Evolutionary conservation across 2,113 vertebrate species (phyloP), one percentile per base, ranked within the genome.

Genomic region (Anhinga anhinga): DNA sequence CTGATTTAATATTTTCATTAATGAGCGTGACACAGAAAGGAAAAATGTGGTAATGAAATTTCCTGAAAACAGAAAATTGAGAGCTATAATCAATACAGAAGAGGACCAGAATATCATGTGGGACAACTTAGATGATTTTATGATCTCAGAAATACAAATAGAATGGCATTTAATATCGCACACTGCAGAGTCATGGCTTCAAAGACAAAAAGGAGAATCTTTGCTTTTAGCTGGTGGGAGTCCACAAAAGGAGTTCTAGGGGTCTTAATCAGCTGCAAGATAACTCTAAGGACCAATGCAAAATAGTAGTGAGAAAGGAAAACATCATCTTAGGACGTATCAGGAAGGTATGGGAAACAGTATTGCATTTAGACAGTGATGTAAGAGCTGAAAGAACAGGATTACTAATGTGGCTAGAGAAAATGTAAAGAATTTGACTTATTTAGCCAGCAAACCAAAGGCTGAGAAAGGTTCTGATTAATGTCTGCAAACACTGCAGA

Each of bases 11-110:
- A 69, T 82, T 95, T 88, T 79, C 61, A 84, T 89, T 96, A 94
- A 97, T 82, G 27, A 94, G n/a, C 56, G 20, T 72, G 73, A 79
- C 65, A 86, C 6, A 94, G 66, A 89, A 91, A 79, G 70, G n/a
- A 85, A 87, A 90, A 96, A 78, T 10, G 40, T 58, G 29, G 40
- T 84, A 94, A 89, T 59, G 84, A 88, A 80, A 93, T 90, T 95
- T 95, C 82, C 59, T 86, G 76, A 88, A 95, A 95, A 94, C 77
- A 84, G 55, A 96, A 84, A 94, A 84, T 7, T 32, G 26, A 59
- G 63, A 86, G 76, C 81, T 53, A 66, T 30, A 66, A 69, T 88
- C 90, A 83, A 47, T 62, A 76, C 25, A 74, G 69, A 70, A 73
- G 47, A 94, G 30, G 50, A 44, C 47, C 3, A 9, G 63, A 86